Base-by-base conservation (phyloP, 2,888 invertebrate species). In the Eupeodes luniger region DNA sequence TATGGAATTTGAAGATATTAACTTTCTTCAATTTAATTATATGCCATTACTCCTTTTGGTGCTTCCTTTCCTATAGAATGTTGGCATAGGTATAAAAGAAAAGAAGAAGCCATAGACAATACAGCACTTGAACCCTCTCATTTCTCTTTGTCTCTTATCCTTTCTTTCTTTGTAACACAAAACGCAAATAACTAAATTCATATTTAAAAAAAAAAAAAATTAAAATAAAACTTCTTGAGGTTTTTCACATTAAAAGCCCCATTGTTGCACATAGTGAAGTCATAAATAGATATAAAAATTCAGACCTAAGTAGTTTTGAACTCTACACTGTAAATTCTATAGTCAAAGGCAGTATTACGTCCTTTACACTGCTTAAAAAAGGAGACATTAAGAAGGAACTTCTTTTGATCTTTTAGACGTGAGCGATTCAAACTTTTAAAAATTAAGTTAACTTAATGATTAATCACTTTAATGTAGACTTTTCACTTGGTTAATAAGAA, bases 1-100 rank as follows among this genome's bases (percentile, higher is more conserved):
- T 72, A 53, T 27, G 67, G 19, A 83, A 82, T 75, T 27, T 5
- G 10, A 66, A 19, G 64, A 62, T 83, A 86, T 82, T 76, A 66
- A 79, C 78, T 86, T 86, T 81, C 79, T 83, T 79, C 78, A 86
- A 86, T 86, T 82, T 83, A 82, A 86, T 86, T 86, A 82, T 79
- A 66, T 82, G 83, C 75, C 86, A 86, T 86, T 86, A 86, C 86
- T 75, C 82, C 86, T 75, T 40, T 62, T 27, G 55, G 72, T 44
- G 62, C 49, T 86, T 44, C 77, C 59, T 40, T 40, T 40, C 40
- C 14, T 59, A n/a, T 5, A 5, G 5, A 19, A 44, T n/a, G 57
- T 40, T 7, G 9, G 40, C 9, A 7, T 40, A 40, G 9, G 40
- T 40, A 7, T 40, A 40, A 40, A 11, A 72, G 14, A 59, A 57